Evolutionary conservation across 2,888 invertebrate species (phyloP), one percentile per base, ranked within the genome.

Genomic region (Rapana venosa): DNA sequence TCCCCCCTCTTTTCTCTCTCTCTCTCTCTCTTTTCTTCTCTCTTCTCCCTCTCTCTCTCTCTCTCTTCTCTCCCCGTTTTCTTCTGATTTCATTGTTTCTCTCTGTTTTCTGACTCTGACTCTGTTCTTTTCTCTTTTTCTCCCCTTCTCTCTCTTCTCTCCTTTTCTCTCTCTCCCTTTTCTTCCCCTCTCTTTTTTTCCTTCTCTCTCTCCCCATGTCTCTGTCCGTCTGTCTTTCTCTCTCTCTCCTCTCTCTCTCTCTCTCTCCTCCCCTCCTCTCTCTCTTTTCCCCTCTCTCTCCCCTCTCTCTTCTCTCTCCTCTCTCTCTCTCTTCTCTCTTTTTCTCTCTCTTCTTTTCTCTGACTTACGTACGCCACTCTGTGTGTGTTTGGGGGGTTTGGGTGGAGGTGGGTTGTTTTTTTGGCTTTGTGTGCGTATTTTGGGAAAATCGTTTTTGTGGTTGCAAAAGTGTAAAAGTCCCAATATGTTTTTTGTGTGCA

Each of bases 271-370:
- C 22, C 22, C 81, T 81, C 4, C 17, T 8, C n/a, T 5, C 36
- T n/a, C 22, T 20, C n/a, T 36, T 81, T 6, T 81, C 81, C 36
- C 17, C 36, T 36, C 36, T 36, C 36, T 20, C 36, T 22, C 20
- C 36, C 36, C 36, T 81, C 79, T 36, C 74, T 81, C 36, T 81
- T 36, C 36, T 36, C 36, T 36, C 22, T 22, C 22, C 36, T 36
- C 36, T 22, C 81, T 81, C 81, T 36, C 81, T 81, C 81, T 36
- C 36, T 22, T 36, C 36, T 81, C 81, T 81, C 81, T 81, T 36
- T 81, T 36, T 81, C 81, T 81, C 81, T 81, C 81, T 35, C 81
- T 81, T 17, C 17, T 17, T 61, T 17, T 61, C 61, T 61, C 13
- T 61, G 11, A 61, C 17, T 61, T 61, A 11, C 17, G 11, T 61